Conservation (phyloP, 2,113 vertebrate species). For the Melozone crissalis region DNA sequence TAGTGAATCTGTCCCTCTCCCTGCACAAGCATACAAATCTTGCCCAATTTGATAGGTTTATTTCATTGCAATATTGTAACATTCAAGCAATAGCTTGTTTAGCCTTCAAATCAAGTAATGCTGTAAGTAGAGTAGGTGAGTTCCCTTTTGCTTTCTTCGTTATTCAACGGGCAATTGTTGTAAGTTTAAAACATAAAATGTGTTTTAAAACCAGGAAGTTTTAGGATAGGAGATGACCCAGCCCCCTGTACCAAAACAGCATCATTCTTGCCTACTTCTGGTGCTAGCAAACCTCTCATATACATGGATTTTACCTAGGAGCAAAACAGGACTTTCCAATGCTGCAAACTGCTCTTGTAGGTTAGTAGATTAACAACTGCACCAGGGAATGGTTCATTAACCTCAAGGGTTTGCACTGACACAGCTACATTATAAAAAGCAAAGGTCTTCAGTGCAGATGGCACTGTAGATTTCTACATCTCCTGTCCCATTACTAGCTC, state of each 20-base stretch:
- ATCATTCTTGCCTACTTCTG: background rate
- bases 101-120: background rate
- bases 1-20: background rate
- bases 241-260: background rate
- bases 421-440: background rate
- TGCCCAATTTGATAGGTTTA: background rate
- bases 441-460: background rate
- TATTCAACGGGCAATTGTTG: background rate
- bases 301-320: background rate
- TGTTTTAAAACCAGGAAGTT: background rate
- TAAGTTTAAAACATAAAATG: background rate
- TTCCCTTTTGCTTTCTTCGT: background rate
- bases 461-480: background rate
- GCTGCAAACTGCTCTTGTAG: background rate
- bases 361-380: background rate
- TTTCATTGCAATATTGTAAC: background rate
- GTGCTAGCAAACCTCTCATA: background rate
- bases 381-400: background rate
- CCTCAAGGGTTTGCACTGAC: background rate
- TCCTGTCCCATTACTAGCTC: background rate
- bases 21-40: background rate
- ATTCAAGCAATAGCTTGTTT: background rate
- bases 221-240: background rate
- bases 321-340: background rate
- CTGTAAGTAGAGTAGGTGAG: background rate